Evolutionary conservation across 2,888 invertebrate species (phyloP).

Genomic region (Rugalucina vietnamica): DNA sequence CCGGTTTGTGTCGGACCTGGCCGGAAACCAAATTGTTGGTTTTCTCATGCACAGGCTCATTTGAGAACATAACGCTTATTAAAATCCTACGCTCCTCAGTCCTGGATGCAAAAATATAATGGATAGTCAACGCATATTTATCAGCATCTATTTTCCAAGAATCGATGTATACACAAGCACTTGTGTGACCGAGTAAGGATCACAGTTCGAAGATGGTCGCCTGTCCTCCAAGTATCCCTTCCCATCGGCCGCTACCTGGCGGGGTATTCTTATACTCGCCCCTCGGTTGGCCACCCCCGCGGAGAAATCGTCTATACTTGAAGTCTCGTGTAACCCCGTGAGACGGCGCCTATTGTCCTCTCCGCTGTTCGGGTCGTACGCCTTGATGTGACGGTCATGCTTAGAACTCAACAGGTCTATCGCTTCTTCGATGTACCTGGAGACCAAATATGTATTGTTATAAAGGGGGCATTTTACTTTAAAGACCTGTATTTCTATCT

Average conservation of each 20-base stretch:
- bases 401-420: constrained; percentile 96
- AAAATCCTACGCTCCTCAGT: no score
- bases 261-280: constrained; percentile 91
- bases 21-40: no score
- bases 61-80: no score
- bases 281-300: constrained; percentile 96
- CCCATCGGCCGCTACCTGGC: constrained; percentile 93
- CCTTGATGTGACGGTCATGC: constrained; percentile 96
- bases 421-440: constrained; percentile 95
- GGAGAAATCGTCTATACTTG: constrained; percentile 98
- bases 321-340: constrained; percentile 97
- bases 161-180: constrained; percentile 72
- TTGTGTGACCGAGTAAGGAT: constrained; percentile 83
- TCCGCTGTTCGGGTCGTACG: constrained; percentile 98
- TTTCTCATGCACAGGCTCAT: no score
- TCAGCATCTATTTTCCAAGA: constrained; percentile 58
- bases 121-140: no score
- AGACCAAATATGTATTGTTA: constrained; percentile 77
- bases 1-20: no score
- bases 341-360: constrained; percentile 98
- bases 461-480: no score
- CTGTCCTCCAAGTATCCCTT: constrained; percentile 98
- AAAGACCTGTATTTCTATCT: no score
- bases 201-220: constrained; percentile 86
- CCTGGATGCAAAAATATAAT: no score